These are phyloP conservation scores for Bothrops jararaca DNA, from an alignment of 2,113 vertebrate species.

Conservation along the genomic window DNA sequence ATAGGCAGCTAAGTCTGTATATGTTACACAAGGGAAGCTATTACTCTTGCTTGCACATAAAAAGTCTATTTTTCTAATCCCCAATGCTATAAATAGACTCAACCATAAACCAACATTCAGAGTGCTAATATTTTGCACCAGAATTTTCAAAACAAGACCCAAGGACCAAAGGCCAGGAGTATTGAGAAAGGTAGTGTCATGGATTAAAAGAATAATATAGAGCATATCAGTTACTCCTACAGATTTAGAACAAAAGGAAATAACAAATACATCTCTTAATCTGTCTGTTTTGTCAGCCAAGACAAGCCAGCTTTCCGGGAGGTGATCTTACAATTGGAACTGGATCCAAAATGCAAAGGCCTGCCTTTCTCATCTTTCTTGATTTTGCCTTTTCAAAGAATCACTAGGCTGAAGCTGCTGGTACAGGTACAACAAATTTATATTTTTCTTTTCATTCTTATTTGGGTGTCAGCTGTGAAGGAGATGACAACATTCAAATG, in stretches of 20 bases:
- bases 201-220: conserved; percentile 12
- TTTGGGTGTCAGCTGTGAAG: fast-evolving
- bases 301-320: conserved; percentile 88
- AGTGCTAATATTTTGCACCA: background rate
- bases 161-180: background rate
- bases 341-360: conserved; percentile 84
- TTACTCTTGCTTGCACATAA: conserved; percentile 37
- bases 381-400: conserved; percentile 95
- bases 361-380: conserved; percentile 94
- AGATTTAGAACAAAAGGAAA: background rate
- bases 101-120: conserved; percentile 49
- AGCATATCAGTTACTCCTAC: background rate
- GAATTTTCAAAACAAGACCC: background rate
- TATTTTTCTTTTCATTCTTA: background rate
- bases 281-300: conserved; percentile 73
- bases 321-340: conserved; percentile 81
- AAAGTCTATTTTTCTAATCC: conserved; percentile 51
- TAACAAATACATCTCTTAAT: background rate
- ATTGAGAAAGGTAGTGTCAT: background rate
- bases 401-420: conserved; percentile 92
- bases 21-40: conserved; percentile 38
- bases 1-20: conserved; percentile 41
- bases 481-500: background rate
- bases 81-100: conserved; percentile 42
- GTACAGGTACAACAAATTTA: conserved; percentile 78